Percentiles rank a stretch among this genome's conserved stretches.
These are phyloP conservation scores for Rhyacophila evoluta DNA, from an alignment of 2,888 invertebrate genomes.

Conservation along the genomic window DNA sequence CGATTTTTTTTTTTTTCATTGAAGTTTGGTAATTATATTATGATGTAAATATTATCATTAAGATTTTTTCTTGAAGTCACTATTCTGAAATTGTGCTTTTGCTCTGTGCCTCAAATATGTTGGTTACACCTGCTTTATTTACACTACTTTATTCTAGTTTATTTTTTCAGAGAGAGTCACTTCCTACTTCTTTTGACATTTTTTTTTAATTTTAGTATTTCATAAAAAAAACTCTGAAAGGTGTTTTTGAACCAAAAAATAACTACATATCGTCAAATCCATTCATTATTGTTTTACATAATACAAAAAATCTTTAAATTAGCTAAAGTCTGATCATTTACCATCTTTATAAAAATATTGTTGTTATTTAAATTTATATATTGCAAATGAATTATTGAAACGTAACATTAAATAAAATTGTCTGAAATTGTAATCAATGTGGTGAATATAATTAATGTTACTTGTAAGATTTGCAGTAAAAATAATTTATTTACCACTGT, in stretches of 20 bases:
- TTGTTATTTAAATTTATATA: too few species aligned
- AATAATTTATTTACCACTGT: too few species aligned
- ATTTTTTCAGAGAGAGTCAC: constrained; percentile 8
- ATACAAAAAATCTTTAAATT: too few species aligned
- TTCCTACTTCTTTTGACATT: not conserved
- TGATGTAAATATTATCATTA: constrained; percentile 41
- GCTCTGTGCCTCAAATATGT: constrained; percentile 44
- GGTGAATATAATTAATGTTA: too few species aligned
- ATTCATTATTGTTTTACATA: too few species aligned
- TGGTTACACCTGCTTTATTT: constrained; percentile 16
- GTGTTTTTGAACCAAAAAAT: constrained; percentile 12
- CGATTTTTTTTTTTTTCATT: not conserved
- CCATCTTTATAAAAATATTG: too few species aligned
- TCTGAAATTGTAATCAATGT: too few species aligned
- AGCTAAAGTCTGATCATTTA: too few species aligned
- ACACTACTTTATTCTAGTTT: not conserved
- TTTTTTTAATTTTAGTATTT: not conserved
- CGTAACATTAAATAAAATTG: too few species aligned
- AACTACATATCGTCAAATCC: constrained; percentile 2
- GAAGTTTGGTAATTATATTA: constrained; percentile 4
- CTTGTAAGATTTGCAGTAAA: too few species aligned
- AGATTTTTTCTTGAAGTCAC: constrained; percentile 33
- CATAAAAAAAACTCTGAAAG: not conserved
- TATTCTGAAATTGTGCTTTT: constrained; percentile 43
- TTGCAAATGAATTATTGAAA: too few species aligned